Evolutionary conservation across 2,888 invertebrate species (phyloP), one percentile per base, ranked within the genome.

Genomic region (Argyresthia albistria): DNA sequence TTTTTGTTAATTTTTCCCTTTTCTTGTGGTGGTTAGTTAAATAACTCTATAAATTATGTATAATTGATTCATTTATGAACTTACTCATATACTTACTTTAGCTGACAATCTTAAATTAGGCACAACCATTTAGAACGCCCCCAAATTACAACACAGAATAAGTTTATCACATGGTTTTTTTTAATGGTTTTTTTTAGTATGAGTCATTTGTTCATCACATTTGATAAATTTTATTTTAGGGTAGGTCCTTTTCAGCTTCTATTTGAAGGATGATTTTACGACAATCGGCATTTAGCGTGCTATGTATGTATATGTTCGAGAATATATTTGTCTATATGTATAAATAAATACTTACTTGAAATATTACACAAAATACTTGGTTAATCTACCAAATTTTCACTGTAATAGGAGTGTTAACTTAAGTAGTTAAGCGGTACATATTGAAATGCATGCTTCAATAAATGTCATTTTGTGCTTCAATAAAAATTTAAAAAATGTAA

Each of bases 381-480:
- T 48, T 37, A 48, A 4, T 36, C 37, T 48, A 48, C 48, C 48
- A 35, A 46, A 47, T n/a, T 48, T 48, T 36, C 15, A 36, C 39
- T 37, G 2, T 14, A 43, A 25, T 43, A 43, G 42, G 12, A 50
- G 1, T 43, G 43, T 43, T 35, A 50, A 50, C 14, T 42, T 50
- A 8, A 42, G 42, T 42, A 43, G 43, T 42, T 43, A 50, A 50
- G 42, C 25, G 25, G 9, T 50, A 43, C 35, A 48, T 51, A 47
- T 55, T 49, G 45, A 49, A 45, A 52, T 53, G 53, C 52, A 77
- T 83, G 80, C 74, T 73, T 76, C 62, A 63, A 75, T 76, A 79
- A 25, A 77, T 84, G 82, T 82, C 81, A 76, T 73, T 69, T 76
- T 78, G 73, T 82, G 81, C 83, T 84, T 84, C 59, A 84, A 83